Evolutionary conservation across 2,888 invertebrate species (phyloP).

Genomic region (Coelinius sp.): DNA sequence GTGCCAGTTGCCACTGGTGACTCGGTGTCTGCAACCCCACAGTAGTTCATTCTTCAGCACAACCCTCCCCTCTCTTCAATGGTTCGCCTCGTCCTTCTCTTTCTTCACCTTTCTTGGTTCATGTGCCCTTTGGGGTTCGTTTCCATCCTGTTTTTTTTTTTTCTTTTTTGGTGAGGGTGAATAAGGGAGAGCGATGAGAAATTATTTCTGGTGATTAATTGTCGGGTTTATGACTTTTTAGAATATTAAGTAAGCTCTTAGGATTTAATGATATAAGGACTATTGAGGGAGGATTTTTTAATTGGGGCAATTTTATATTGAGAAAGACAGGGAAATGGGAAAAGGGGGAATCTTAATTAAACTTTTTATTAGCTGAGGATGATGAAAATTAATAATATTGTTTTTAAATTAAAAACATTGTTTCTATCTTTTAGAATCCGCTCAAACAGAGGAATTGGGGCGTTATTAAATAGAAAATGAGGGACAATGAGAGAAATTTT

Average conservation of each 20-base stretch:
- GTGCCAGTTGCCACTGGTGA: conserved; percentile 61
- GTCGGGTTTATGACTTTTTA: neutral
- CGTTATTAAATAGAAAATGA: no score
- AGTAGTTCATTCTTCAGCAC: conserved; percentile 40
- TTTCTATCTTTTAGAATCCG: no score
- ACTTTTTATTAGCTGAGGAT: no score
- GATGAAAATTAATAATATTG: no score
- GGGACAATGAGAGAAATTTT: no score
- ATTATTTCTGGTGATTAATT: conserved; percentile 30
- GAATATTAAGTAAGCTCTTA: neutral
- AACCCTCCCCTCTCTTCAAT: conserved; percentile 30
- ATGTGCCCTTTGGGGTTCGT: neutral
- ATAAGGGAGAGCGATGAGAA: conserved; percentile 11
- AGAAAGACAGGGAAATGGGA: no score
- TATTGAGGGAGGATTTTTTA: no score
- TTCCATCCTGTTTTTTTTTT: conserved; percentile 8
- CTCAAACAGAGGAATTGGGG: no score
- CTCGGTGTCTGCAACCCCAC: conserved; percentile 58
- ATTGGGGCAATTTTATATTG: neutral
- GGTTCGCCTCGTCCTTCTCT: conserved; percentile 12
- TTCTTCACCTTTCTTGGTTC: conserved; percentile 19
- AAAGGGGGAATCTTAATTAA: no score
- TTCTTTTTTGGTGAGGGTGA: no score
- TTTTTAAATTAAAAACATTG: no score
- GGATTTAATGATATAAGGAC: neutral